Evolutionary conservation across 2,797 vertebrate genomes (phyloP).

Genomic region (Poeciliopsis presidionis): DNA sequence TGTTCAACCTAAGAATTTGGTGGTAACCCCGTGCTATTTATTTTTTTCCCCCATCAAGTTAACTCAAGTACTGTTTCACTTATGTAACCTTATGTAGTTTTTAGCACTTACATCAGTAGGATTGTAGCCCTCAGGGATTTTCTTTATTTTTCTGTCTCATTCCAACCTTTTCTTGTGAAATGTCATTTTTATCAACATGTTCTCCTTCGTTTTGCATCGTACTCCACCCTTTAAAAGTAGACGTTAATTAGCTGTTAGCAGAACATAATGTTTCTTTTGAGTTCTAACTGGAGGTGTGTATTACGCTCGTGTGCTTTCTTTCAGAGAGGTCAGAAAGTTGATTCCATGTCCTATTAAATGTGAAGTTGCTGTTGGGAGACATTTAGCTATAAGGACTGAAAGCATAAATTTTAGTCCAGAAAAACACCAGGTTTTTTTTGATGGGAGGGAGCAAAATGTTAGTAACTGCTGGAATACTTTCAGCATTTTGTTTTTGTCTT

Average conservation of each 20-base stretch:
- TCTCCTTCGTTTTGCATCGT: conserved; percentile 23
- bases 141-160: conserved; percentile 43
- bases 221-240: conserved; percentile 1
- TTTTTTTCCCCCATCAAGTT: conserved; percentile 26
- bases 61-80: conserved; percentile 56
- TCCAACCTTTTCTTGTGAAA: conserved; percentile 17
- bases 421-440: neutral
- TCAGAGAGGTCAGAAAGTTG: neutral
- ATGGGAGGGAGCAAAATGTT: neutral
- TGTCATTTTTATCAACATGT: conserved; percentile 29
- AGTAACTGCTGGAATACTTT: neutral
- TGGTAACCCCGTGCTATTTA: conserved; percentile 47
- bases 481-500: neutral
- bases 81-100: conserved; percentile 36
- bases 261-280: conserved; percentile 16
- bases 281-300: conserved; percentile 10
- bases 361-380: neutral
- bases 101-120: conserved; percentile 58
- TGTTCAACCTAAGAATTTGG: conserved; percentile 37
- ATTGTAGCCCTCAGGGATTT: conserved; percentile 80
- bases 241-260: conserved; percentile 15
- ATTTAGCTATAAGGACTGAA: conserved; percentile 18
- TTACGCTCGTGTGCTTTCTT: conserved; percentile 15
- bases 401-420: neutral
- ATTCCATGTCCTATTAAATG: conserved; percentile 4